phyloP scores from a whole-genome alignment of 1,140 invertebrate genomes.

The Drosophila kurseongensis region DNA sequence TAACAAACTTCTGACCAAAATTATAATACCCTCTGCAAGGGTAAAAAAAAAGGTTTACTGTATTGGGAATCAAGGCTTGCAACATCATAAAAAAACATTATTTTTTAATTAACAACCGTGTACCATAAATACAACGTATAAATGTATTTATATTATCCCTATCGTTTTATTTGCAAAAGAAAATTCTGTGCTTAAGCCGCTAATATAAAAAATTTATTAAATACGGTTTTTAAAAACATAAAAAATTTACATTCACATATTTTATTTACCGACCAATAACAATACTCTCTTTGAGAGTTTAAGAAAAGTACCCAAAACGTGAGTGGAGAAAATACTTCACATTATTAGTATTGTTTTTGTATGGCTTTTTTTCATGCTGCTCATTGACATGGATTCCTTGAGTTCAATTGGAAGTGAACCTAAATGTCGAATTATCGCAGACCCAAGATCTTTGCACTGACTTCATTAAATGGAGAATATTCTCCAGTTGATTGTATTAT shows the following conservation, averaged over 20 bases:
- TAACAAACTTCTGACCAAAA: too few species aligned
- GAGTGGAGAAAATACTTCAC: constrained; percentile 30
- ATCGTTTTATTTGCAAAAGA: too few species aligned
- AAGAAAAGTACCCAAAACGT: constrained; percentile 13
- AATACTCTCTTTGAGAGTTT: constrained; percentile 2
- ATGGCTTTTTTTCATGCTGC: constrained; percentile 18
- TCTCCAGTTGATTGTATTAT: not conserved
- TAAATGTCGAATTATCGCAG: constrained; percentile 42
- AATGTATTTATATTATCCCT: too few species aligned
- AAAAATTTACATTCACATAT: too few species aligned
- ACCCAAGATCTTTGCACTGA: constrained; percentile 37
- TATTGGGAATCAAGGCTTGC: not conserved
- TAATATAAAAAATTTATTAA: not conserved
- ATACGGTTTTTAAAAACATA: not conserved
- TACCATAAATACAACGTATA: not conserved
- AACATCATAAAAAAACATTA: not conserved
- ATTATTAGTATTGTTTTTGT: constrained; percentile 5
- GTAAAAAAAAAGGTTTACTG: not conserved
- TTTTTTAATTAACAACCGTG: not conserved
- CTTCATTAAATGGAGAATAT: constrained; percentile 16
- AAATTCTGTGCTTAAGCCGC: not conserved
- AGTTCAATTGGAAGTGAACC: constrained; percentile 45
- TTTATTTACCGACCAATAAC: not conserved
- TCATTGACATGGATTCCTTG: constrained; percentile 44
- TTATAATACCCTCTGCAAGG: too few species aligned